Evolutionary conservation across 2,888 invertebrate genomes (phyloP).

Genomic region (Xestobium rufovillosum): DNA sequence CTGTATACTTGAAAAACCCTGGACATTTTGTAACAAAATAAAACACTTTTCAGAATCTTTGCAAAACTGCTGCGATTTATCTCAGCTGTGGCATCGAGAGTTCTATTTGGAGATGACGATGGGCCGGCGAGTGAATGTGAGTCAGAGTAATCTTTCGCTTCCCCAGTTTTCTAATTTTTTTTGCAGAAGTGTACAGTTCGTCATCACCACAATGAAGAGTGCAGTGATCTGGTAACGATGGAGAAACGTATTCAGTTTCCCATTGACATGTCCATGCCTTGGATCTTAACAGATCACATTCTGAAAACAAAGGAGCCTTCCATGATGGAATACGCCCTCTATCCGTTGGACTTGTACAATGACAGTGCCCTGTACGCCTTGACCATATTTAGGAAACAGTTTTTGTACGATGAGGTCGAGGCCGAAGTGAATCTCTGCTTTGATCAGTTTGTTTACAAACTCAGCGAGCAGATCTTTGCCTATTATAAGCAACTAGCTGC

Average conservation of each 20-base stretch:
- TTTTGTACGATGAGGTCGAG: slow-evolving; percentile 97
- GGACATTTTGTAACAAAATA: too few relatives aligned
- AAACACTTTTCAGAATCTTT: slow-evolving; percentile 87
- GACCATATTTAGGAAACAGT: slow-evolving; percentile 95
- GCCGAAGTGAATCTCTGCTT: slow-evolving; percentile 98
- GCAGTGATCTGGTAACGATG: slow-evolving; percentile 89
- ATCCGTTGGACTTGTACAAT: slow-evolving; percentile 95
- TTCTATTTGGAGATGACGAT: slow-evolving; percentile 99
- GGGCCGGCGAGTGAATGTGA: slow-evolving; percentile 93
- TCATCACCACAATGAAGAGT: slow-evolving; percentile 89
- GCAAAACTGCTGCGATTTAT: slow-evolving; percentile 92
- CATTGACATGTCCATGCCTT: slow-evolving; percentile 99
- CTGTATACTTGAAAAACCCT: too few relatives aligned
- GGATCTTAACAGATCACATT: slow-evolving; percentile 98
- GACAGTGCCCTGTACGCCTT: slow-evolving; percentile 96
- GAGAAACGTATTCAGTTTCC: slow-evolving; percentile 96
- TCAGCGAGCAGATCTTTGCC: slow-evolving; percentile 95
- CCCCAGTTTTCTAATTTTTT: too few relatives aligned
- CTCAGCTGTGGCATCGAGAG: slow-evolving; percentile 97
- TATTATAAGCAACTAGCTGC: slow-evolving; percentile 96
- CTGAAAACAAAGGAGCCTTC: slow-evolving; percentile 92
- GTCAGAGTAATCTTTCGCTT: too few relatives aligned
- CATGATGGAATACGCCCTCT: slow-evolving; percentile 99
- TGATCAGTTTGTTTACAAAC: slow-evolving; percentile 98
- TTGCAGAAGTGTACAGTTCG: slow-evolving; percentile 88